Evolutionary conservation across 2,888 invertebrate species (phyloP).

Genomic region (Schizaphis graminum): DNA sequence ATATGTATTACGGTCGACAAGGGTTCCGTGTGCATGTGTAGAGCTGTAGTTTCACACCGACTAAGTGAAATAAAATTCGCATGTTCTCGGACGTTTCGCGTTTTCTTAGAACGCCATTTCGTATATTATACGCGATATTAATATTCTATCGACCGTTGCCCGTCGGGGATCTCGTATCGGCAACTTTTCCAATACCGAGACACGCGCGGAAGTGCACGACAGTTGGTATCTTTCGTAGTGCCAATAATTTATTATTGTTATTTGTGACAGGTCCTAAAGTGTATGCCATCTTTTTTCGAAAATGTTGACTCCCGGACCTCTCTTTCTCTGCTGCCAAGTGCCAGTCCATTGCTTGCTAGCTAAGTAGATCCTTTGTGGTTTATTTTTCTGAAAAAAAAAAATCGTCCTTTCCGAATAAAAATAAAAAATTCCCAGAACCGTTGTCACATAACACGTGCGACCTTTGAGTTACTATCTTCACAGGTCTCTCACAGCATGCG

Average conservation of each 20-base stretch:
- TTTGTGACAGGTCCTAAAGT: not conserved
- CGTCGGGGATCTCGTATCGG: not conserved
- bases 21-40: not conserved
- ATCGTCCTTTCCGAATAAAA: not conserved
- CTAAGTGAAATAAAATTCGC: not conserved
- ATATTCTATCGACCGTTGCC: not conserved
- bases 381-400: not conserved
- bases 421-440: not conserved
- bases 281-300: not conserved
- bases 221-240: not conserved
- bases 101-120: conserved; percentile 34
- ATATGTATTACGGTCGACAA: not conserved
- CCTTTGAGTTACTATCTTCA: not conserved
- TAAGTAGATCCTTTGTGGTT: not conserved
- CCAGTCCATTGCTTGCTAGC: not conserved
- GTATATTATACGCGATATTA: not conserved
- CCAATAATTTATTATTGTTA: not conserved
- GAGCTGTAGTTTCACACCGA: not conserved
- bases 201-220: not conserved
- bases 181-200: conserved; percentile 27
- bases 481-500: not conserved
- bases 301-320: not conserved
- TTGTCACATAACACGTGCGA: not conserved
- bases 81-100: conserved; percentile 29
- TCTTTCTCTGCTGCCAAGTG: not conserved